Percentiles rank a stretch among this genome's conserved stretches.
Conservation (phyloP, 2,113 vertebrate genomes). For the Pandion haliaetus region DNA sequence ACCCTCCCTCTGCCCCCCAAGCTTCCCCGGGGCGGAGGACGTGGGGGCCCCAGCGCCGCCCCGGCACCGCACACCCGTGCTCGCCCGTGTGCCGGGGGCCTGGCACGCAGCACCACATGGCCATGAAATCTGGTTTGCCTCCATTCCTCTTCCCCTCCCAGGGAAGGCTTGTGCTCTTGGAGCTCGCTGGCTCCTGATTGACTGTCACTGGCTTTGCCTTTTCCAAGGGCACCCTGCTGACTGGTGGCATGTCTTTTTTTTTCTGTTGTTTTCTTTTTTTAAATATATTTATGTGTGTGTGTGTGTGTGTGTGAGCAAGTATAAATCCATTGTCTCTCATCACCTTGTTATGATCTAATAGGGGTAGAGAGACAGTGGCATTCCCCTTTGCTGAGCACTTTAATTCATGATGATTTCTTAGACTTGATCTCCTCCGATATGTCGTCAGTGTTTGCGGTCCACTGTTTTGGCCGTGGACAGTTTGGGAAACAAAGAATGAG, state of each 20-base stretch:
- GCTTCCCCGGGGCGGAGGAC: fast-evolving
- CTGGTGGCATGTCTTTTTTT: neutral
- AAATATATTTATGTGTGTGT: neutral
- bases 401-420: conserved; percentile 42
- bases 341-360: conserved; percentile 31
- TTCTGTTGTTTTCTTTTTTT: neutral
- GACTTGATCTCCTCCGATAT: neutral
- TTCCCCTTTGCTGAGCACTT: neutral
- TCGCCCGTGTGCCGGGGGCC: fast-evolving
- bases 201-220: neutral
- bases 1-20: neutral
- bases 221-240: neutral
- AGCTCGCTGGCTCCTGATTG: neutral
- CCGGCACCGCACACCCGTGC: fast-evolving
- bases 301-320: neutral
- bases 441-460: conserved; percentile 5
- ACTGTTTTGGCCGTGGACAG: neutral
- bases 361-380: neutral
- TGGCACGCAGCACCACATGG: fast-evolving
- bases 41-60: fast-evolving
- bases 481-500: conserved; percentile 15
- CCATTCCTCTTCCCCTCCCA: neutral
- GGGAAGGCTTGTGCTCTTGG: fast-evolving
- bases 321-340: conserved; percentile 38
- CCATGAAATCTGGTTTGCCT: neutral